Conservation (phyloP, 2,113 vertebrate species). For the Anthoscopus minutus region DNA sequence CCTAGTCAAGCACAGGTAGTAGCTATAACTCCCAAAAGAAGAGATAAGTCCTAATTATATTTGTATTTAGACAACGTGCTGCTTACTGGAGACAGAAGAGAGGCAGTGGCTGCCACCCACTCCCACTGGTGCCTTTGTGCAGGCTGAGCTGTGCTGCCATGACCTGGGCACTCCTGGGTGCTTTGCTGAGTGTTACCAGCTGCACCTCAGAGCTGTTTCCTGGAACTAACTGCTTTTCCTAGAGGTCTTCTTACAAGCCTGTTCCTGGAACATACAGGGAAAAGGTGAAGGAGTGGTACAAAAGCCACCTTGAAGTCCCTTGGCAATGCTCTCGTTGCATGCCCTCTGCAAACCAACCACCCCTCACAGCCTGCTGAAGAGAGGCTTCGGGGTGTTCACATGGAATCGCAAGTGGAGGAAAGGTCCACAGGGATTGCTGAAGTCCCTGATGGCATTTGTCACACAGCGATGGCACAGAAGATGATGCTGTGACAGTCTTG, state of each 20-base stretch:
- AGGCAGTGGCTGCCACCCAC: neutral
- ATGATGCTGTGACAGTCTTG: neutral
- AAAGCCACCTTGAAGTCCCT: neutral
- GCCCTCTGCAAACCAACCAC: neutral
- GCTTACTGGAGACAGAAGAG: neutral
- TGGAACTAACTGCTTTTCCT: neutral
- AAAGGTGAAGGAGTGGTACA: neutral
- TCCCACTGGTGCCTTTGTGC: neutral
- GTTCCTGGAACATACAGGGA: neutral
- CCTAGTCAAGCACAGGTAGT: neutral
- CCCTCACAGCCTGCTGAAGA: neutral
- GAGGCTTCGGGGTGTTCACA: neutral
- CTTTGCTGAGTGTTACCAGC: neutral
- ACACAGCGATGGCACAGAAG: neutral
- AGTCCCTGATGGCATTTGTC: neutral
- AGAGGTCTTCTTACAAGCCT: neutral
- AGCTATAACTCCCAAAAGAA: neutral
- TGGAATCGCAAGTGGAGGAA: neutral
- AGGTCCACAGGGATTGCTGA: neutral
- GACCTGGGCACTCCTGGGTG: neutral
- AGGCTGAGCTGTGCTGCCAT: neutral
- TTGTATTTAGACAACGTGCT: neutral
- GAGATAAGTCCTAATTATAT: neutral
- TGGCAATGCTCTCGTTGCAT: fast-evolving
- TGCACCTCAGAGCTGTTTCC: neutral